A percentile compares a stretch with the other conserved stretches of the same genome.
phyloP scores from a whole-genome alignment of 2,113 vertebrate species.

The Leuciscus idus region DNA sequence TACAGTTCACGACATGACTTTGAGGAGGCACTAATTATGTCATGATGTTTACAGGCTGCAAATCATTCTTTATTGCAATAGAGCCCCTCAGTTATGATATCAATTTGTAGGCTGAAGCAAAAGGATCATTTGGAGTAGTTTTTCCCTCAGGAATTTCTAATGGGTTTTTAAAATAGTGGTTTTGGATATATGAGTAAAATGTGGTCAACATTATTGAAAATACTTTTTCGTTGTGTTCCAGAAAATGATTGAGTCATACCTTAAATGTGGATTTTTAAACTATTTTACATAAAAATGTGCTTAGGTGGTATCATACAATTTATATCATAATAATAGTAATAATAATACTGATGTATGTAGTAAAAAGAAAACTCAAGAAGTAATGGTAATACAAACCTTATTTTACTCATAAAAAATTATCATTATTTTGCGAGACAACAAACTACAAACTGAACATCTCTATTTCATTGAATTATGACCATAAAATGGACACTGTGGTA shows the following conservation, averaged over 20 bases:
- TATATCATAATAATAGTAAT: too few species aligned
- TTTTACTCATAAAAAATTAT: background rate
- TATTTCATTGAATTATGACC: background rate
- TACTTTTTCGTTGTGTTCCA: background rate
- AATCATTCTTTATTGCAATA: background rate
- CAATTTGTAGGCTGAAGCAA: background rate
- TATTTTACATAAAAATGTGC: background rate
- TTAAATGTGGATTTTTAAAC: background rate
- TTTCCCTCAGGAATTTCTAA: background rate
- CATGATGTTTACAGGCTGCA: background rate
- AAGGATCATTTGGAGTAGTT: background rate
- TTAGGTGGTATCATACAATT: too few species aligned
- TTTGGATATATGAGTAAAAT: background rate
- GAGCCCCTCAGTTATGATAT: constrained; percentile 1
- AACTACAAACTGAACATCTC: background rate
- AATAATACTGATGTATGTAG: too few species aligned
- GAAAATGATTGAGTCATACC: background rate
- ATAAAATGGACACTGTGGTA: background rate
- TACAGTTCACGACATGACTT: background rate
- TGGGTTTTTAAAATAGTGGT: background rate
- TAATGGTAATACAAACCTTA: background rate
- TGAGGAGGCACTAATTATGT: background rate
- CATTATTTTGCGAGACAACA: too few species aligned
- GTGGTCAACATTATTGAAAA: background rate
- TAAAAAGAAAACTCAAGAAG: too few species aligned